Evolutionary conservation across 1,140 invertebrate species (phyloP), one percentile per base, ranked within the genome.

Genomic region (Popillia japonica): DNA sequence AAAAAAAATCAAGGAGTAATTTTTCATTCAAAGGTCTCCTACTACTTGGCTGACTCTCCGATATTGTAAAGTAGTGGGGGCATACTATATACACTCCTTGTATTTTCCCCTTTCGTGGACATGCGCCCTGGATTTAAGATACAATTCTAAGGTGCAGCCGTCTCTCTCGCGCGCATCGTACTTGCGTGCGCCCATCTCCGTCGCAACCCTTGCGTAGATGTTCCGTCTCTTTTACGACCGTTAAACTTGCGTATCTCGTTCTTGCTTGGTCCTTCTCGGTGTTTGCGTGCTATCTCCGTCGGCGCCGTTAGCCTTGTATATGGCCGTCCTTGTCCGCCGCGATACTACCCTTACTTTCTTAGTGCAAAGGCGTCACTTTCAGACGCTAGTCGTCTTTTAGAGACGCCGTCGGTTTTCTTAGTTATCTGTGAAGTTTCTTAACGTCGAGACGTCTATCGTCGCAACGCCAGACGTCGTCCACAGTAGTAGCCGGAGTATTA

Each of bases 321-420:
- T 79, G 77, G 80, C 78, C 72, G 64, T 83, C 83, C 80, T 78
- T 76, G 74, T 84, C 80, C 74, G 77, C 6, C 72, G 72, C 4
- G 27, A 34, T 55, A 74, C 81, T 83, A 83, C 83, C 83, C 82
- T 83, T 84, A 83, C 83, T 84, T 85, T 86, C 85, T 86, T 85
- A 85, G 85, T 86, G 78, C 81, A 79, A 84, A 85, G 84, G 84
- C 83, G 84, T 84, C 83, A 81, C 84, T 83, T 83, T 86, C 83
- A 85, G 85, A 85, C 84, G 85, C 84, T 84, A 81, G 85, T 83
- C 83, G 85, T 86, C 85, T 84, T 84, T 81, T 82, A 75, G 78
- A 79, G 81, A 82, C 82, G 82, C 80, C 83, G 83, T 81, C 84
- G 82, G 74, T 83, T 84, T 85, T 85, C 86, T 86, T 86, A 86